These are phyloP conservation scores for Elysia chlorotica DNA, from an alignment of 1,140 invertebrate species.

Conservation along the genomic window DNA sequence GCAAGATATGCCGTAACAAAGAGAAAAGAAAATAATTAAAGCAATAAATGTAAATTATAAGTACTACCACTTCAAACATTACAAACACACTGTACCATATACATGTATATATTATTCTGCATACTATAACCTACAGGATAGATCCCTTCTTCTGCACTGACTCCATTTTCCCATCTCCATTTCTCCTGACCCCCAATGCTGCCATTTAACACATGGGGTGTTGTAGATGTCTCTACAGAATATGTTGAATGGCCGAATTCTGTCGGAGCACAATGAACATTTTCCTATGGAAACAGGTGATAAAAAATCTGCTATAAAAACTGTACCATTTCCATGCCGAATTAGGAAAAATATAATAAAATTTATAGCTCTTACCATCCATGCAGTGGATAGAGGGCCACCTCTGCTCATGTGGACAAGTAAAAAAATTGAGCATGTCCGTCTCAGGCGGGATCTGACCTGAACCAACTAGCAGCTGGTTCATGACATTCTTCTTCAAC, in stretches of 20 bases:
- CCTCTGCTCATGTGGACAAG: background rate
- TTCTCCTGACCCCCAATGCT: background rate
- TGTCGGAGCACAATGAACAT: background rate
- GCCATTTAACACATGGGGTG: background rate
- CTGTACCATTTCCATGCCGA: background rate
- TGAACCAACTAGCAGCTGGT: background rate
- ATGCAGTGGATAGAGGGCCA: background rate
- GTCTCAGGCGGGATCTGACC: background rate
- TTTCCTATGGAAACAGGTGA: background rate
- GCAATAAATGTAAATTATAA: background rate
- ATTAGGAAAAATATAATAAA: background rate
- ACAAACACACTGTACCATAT: too few relatives aligned
- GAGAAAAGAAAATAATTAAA: background rate
- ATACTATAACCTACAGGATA: background rate
- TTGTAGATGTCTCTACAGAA: background rate
- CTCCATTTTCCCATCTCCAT: background rate
- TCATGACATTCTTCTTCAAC: background rate
- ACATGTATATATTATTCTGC: background rate
- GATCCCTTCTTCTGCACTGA: background rate
- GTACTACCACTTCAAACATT: too few relatives aligned
- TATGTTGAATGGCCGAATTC: background rate
- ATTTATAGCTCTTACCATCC: background rate
- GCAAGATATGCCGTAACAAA: too few relatives aligned
- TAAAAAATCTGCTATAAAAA: background rate
- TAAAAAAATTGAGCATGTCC: background rate